phyloP scores from a whole-genome alignment of 2,113 vertebrate species.

The Thunnus thynnus region DNA sequence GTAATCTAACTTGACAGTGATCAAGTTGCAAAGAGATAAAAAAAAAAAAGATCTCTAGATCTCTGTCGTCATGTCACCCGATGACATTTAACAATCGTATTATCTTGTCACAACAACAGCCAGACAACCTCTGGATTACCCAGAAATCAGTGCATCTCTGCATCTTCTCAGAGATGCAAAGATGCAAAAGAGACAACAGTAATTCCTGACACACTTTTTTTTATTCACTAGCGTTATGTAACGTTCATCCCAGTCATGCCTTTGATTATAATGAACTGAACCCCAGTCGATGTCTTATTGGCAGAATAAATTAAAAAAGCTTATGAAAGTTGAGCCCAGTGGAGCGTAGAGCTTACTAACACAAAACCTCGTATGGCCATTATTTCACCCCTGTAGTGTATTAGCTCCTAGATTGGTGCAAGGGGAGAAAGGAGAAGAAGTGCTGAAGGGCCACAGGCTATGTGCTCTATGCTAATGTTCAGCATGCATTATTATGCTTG shows the following conservation, averaged over 20 bases:
- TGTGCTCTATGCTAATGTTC: conserved; percentile 41
- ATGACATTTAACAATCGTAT: conserved; percentile 27
- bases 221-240: conserved; percentile 53
- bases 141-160: conserved; percentile 47
- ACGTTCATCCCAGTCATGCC: conserved; percentile 46
- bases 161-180: not conserved
- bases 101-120: conserved; percentile 49
- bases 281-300: conserved; percentile 14
- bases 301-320: conserved; percentile 44
- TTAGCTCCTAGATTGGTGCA: conserved; percentile 27
- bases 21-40: conserved; percentile 18
- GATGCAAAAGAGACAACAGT: conserved; percentile 21
- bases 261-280: conserved; percentile 66
- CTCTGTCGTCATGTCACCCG: not conserved
- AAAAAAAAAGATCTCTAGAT: conserved; percentile 38
- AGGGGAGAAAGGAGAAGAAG: conserved; percentile 7
- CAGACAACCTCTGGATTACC: conserved; percentile 44
- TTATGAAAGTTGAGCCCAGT: conserved; percentile 48
- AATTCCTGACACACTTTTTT: conserved; percentile 51
- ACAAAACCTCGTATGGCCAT: conserved; percentile 32
- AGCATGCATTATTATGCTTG: conserved; percentile 46
- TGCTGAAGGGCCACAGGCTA: conserved; percentile 20
- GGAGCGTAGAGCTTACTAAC: conserved; percentile 22
- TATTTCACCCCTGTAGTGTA: conserved; percentile 44
- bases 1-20: conserved; percentile 1